Evolutionary conservation across 2,113 vertebrate species (phyloP).

Genomic region (Apus apus): DNA sequence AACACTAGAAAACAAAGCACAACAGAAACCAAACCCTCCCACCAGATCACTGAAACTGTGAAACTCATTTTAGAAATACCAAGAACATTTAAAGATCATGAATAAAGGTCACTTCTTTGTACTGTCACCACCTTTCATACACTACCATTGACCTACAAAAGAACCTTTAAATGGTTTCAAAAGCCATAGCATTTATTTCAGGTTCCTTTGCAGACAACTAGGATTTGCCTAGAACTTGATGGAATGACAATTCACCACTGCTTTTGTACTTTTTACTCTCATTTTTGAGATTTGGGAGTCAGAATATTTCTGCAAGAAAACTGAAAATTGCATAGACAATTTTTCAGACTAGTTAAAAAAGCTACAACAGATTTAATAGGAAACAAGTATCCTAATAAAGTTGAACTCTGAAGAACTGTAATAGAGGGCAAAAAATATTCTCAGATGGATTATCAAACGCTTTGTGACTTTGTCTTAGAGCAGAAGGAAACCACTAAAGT

Average conservation of each 20-base stretch:
- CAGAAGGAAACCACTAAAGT: slow-evolving; percentile 28
- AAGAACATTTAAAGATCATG: slow-evolving; percentile 57
- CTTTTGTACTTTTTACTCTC: slow-evolving; percentile 27
- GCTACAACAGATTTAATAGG: background rate
- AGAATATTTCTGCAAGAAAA: slow-evolving; percentile 31
- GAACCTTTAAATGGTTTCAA: slow-evolving; percentile 49
- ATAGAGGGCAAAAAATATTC: slow-evolving; percentile 43
- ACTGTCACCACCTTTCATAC: slow-evolving; percentile 21
- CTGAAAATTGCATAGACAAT: background rate
- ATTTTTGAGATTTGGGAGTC: background rate
- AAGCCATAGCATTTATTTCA: slow-evolving; percentile 41
- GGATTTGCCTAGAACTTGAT: slow-evolving; percentile 48
- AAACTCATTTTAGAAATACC: slow-evolving; percentile 47
- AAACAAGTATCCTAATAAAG: slow-evolving; percentile 25
- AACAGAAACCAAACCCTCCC: background rate
- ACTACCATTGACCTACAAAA: slow-evolving; percentile 49
- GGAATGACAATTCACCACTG: slow-evolving; percentile 22
- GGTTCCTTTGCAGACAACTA: background rate
- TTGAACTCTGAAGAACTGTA: slow-evolving; percentile 23
- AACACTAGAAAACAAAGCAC: slow-evolving; percentile 11
- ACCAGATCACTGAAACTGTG: background rate
- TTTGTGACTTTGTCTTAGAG: background rate
- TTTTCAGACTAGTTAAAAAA: slow-evolving; percentile 51
- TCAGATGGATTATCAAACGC: slow-evolving; percentile 34
- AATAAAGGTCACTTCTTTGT: slow-evolving; percentile 52